Evolutionary conservation across 2,888 invertebrate species (phyloP), one percentile per base, ranked within the genome.

Genomic region (Xylota sylvarum): DNA sequence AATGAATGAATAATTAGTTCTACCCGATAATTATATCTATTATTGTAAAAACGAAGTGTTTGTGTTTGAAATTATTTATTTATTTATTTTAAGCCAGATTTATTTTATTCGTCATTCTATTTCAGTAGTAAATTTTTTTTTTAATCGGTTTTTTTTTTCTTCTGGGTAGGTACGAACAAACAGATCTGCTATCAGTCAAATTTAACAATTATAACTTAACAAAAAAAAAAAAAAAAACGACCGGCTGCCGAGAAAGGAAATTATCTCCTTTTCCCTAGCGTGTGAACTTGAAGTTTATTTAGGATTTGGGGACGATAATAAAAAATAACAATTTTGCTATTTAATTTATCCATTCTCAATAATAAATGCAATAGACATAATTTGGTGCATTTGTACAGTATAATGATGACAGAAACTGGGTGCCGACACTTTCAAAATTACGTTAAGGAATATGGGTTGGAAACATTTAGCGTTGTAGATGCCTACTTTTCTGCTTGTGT

Each of bases 401-500:
- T 3, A 14, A 27, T 40, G 60, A 92, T 92, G 92, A 89, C 90
- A 14, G 92, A 92, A 88, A 90, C 89, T 78, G 91, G 91, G 48
- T 93, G 92, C 88, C 90, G 91, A 88, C 92, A 93, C 88, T 93
- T 92, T 89, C 90, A 91, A 88, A 89, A 89, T 72, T 93, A 91
- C 88, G 88, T 92, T 19, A 92, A 92, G 88, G 92, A 93, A 83
- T 90, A 90, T 85, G 91, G 91, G 83, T 90, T 93, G 87, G 93
- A 93, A 88, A 92, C 93, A 14, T 93, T 93, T 89, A 93, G 93
- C 86, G 92, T 97, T 89, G 96, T 98, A 89, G 97, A 97, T 93
- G 95, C 96, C 88, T 97, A 96, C 93, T 97, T 98, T 93, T 96
- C 97, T 78, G 95, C 97, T 88, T 96, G 97, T 92, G 95, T 96